Evolutionary conservation across 2,888 invertebrate genomes (phyloP).

Genomic region (Stenchaetothrips biformis): DNA sequence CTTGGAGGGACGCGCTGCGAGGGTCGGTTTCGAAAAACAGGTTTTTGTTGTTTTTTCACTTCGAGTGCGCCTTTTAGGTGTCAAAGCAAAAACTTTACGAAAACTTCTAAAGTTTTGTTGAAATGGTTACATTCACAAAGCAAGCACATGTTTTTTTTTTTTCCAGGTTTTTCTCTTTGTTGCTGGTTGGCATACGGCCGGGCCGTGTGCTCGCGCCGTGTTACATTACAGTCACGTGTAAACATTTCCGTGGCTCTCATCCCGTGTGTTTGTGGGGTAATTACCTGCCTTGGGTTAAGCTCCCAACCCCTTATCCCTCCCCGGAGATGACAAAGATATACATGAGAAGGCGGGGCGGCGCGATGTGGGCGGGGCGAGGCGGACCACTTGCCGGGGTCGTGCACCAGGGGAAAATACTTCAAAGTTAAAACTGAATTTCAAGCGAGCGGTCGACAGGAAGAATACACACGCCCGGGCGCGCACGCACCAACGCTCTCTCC

Average conservation of each 20-base stretch:
- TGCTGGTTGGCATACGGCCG: not conserved
- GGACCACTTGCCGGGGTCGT: not conserved
- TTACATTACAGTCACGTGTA: slow-evolving; percentile 23
- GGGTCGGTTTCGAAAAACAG: no score
- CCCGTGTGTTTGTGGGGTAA: slow-evolving; percentile 18
- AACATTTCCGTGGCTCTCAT: slow-evolving; percentile 20
- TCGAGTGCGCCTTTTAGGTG: no score
- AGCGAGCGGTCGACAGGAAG: not conserved
- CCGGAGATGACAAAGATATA: not conserved
- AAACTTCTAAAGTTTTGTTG: no score
- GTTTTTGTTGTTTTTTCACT: no score
- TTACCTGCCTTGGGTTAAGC: slow-evolving; percentile 6
- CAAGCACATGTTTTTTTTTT: no score
- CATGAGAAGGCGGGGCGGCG: not conserved
- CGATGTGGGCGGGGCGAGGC: not conserved
- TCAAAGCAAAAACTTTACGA: no score
- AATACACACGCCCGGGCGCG: not conserved
- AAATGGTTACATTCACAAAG: no score
- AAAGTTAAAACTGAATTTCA: slow-evolving; percentile 7
- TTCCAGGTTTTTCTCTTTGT: no score
- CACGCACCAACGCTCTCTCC: not conserved
- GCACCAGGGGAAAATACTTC: not conserved
- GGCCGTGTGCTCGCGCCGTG: not conserved
- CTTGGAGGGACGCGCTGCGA: no score
- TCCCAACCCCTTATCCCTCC: not conserved